A percentile compares a stretch with the other conserved stretches of the same genome.
Conservation (phyloP, 2,113 vertebrate genomes). For the Anseranas semipalmata region DNA sequence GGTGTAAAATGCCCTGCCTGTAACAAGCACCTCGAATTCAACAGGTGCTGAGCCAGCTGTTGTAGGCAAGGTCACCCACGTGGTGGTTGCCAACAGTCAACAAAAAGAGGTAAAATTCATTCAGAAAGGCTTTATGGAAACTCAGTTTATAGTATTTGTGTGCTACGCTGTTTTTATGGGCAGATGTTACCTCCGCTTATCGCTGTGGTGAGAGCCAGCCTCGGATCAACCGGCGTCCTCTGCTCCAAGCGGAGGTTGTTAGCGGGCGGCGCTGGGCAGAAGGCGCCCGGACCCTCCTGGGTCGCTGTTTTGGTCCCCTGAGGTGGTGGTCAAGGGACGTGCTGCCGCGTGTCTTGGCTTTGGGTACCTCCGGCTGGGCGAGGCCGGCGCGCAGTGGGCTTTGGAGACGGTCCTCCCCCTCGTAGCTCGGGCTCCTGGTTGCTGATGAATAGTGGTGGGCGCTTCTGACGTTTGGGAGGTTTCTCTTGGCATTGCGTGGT, state of each 20-base stretch:
- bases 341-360: accelerated
- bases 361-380: not conserved
- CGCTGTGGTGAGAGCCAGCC: not conserved
- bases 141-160: accelerated
- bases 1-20: not conserved
- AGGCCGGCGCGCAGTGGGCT: not conserved
- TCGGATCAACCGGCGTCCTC: accelerated
- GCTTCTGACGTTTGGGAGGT: not conserved
- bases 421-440: not conserved
- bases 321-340: not conserved
- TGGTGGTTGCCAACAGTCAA: not conserved
- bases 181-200: not conserved
- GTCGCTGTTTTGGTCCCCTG: no score
- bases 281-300: accelerated
- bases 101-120: not conserved
- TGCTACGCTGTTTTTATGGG: no score
- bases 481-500: not conserved
- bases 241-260: accelerated
- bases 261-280: not conserved
- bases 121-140: not conserved
- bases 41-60: not conserved
- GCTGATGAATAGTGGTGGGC: accelerated
- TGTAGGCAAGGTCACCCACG: not conserved
- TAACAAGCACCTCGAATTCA: not conserved
- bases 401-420: no score